Evolutionary conservation across 2,888 invertebrate genomes (phyloP).

Genomic region (Oscheius sp.): DNA sequence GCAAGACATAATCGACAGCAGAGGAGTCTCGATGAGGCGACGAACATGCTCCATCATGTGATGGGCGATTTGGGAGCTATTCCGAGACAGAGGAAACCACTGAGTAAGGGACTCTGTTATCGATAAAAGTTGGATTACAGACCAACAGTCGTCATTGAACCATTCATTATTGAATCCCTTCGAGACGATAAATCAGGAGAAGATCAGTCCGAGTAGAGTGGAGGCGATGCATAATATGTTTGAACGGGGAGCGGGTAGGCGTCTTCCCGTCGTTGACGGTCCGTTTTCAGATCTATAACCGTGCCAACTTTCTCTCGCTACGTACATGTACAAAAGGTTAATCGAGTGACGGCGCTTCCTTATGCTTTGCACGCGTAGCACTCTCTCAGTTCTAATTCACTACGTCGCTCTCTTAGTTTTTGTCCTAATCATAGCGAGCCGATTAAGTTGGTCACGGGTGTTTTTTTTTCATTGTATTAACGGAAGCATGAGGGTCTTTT

Average conservation of each 20-base stretch:
- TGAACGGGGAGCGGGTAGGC: slow-evolving; percentile 48
- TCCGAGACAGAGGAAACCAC: slow-evolving; percentile 9
- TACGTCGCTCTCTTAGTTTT: not conserved
- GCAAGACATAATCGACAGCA: slow-evolving; percentile 26
- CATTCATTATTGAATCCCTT: slow-evolving; percentile 37
- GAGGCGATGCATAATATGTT: slow-evolving; percentile 68
- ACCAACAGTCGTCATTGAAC: not conserved
- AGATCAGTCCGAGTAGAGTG: slow-evolving; percentile 65
- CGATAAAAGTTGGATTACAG: not conserved
- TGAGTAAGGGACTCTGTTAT: not conserved
- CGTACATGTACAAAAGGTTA: slow-evolving; percentile 23
- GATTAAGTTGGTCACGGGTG: slow-evolving; percentile 13
- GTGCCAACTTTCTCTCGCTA: slow-evolving; percentile 16
- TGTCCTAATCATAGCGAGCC: slow-evolving; percentile 14
- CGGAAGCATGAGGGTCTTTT: not conserved
- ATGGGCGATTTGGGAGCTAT: slow-evolving; percentile 47
- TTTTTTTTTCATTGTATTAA: not conserved
- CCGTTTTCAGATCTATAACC: slow-evolving; percentile 20
- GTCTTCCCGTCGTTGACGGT: not conserved
- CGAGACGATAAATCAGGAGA: slow-evolving; percentile 60
- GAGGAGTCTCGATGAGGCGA: slow-evolving; percentile 56
- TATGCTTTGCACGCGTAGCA: slow-evolving; percentile 20
- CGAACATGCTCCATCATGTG: slow-evolving; percentile 54
- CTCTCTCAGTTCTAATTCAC: not conserved
- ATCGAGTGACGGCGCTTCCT: slow-evolving; percentile 6